Evolutionary conservation across 2,797 vertebrate genomes (phyloP).

Genomic region (Garrulus glandarius): DNA sequence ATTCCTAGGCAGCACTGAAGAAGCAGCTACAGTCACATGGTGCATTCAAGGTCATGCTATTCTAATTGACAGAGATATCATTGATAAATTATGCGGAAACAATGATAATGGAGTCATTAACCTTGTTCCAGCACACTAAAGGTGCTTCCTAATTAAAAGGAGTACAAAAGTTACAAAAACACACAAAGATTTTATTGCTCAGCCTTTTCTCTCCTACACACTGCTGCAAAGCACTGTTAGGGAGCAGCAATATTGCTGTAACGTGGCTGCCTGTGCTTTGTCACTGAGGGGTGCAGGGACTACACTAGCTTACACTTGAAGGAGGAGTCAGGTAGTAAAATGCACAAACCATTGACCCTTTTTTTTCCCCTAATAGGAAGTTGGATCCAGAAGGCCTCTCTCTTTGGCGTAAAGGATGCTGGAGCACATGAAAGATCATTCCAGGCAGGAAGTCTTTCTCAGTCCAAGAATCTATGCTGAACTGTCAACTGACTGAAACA

Average conservation of each 20-base stretch:
- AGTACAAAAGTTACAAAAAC: constrained; percentile 34
- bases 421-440: neutral
- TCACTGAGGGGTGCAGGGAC: neutral
- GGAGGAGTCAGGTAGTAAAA: constrained; percentile 28
- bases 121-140: constrained; percentile 32
- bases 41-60: constrained; percentile 60
- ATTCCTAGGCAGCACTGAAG: constrained; percentile 27
- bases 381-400: neutral
- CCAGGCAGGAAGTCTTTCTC: neutral
- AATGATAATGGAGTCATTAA: constrained; percentile 43
- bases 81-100: constrained; percentile 59
- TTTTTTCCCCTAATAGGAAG: neutral
- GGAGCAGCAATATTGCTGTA: neutral
- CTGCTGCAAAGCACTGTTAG: neutral
- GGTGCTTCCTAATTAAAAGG: constrained; percentile 35
- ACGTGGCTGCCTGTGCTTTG: neutral
- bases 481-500: constrained; percentile 14
- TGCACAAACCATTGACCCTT: neutral
- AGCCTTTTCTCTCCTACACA: constrained; percentile 12
- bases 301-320: neutral
- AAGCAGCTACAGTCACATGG: constrained; percentile 23
- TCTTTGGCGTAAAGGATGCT: constrained; percentile 1
- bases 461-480: neutral
- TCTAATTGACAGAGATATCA: constrained; percentile 39
- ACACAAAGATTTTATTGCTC: constrained; percentile 20